Evolutionary conservation across 2,888 invertebrate genomes (phyloP), one percentile per base, ranked within the genome.

Genomic region (Melinaea menophilus): DNA sequence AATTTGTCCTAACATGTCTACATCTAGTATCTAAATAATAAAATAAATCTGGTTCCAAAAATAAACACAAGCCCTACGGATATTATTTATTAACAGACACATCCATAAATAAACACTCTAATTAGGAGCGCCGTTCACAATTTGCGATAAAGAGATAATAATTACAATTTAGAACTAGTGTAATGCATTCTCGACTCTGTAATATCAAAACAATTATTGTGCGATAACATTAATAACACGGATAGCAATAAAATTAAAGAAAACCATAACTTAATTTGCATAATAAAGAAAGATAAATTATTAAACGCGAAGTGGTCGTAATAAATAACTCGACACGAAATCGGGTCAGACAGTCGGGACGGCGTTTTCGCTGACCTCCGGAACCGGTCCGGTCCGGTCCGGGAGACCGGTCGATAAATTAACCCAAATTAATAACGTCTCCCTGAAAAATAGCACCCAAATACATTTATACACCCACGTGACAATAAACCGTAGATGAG

Each of bases 391-490:
- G 55, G 67, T 56, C 71, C 71, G 68, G 68, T 69, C 62, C 63
- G 55, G 67, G 58, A 45, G 56, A 65, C 71, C 67, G 68, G 64
- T 64, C 65, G 63, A 66, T 68, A 68, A 71, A 68, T 68, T 60
- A 65, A 57, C 58, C 55, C 7, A 63, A 66, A 63, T 68, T 75
- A 74, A 72, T 72, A 68, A 71, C 22, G 3, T 51, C 67, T 71
- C 72, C 71, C 73, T 72, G 71, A 77, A 77, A 78, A 76, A 77
- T 71, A 70, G 68, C 69, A 72, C 66, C 70, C 66, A 64, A 70
- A 62, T 65, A 59, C 72, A 65, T 72, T 71, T 74, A 73, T 73
- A 69, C 75, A 69, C 79, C 80, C 75, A 80, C 79, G 67, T 66
- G 61, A 62, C 62, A 69, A 77, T 81, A 79, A 77, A 78, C 60